Evolutionary conservation across 2,888 invertebrate genomes (phyloP).

Genomic region (Sphecodes monilicornis): DNA sequence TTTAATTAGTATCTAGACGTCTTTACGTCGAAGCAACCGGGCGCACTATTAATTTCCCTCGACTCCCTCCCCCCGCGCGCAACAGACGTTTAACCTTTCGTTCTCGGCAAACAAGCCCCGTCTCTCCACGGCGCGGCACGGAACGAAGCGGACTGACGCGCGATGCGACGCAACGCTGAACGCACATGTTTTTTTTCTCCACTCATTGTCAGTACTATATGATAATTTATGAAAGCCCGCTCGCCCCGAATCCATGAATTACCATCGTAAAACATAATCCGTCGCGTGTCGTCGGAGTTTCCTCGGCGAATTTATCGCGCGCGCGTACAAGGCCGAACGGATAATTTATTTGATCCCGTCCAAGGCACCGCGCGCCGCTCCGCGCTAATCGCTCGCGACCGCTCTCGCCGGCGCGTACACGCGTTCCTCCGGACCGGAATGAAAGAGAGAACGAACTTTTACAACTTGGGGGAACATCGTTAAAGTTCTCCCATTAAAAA

Average conservation of each 20-base stretch:
- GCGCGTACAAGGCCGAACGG: background rate
- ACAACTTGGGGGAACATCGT: conserved; percentile 11
- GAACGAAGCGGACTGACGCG: background rate
- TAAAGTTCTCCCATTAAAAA: conserved; percentile 38
- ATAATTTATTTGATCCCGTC: conserved; percentile 21
- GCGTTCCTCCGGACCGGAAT: background rate
- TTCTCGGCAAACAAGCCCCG: conserved; percentile 61
- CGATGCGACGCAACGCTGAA: background rate
- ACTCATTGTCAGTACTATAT: background rate
- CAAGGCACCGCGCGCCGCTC: background rate
- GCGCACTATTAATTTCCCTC: conserved; percentile 68
- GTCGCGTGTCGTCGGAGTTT: background rate
- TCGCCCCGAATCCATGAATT: conserved; percentile 9
- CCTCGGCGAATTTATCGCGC: conserved; percentile 16
- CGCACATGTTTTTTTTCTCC: conserved; percentile 3
- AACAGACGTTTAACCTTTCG: conserved; percentile 63
- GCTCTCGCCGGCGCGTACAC: background rate
- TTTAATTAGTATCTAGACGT: conserved; percentile 71
- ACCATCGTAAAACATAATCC: background rate
- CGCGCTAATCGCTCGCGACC: conserved; percentile 18
- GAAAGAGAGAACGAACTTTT: conserved; percentile 22
- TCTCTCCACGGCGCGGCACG: conserved; percentile 21
- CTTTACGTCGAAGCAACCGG: conserved; percentile 63
- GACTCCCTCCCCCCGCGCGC: conserved; percentile 30
- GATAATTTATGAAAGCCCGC: conserved; percentile 18